Conservation (phyloP, 92 coral and sea anemone genomes). For the Scolanthus callimorphus region DNA sequence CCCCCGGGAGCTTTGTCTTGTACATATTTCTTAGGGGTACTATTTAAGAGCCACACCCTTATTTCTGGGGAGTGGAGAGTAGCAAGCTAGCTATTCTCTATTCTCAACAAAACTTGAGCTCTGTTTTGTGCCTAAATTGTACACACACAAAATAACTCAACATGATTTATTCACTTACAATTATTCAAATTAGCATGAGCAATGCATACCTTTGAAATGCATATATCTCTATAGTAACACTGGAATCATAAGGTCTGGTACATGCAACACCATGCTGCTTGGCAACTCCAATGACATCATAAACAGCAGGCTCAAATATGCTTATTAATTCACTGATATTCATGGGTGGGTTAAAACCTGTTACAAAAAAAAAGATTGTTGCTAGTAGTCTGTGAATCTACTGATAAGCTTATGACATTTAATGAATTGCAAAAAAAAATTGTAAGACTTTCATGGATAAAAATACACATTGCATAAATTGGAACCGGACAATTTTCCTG, state of each 20-base stretch:
- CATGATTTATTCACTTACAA: neutral
- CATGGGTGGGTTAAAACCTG: neutral
- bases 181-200: neutral
- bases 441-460: no score
- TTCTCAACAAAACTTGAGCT: no score
- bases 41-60: neutral
- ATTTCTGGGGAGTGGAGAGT: neutral
- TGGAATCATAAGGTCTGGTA: constrained; percentile 1
- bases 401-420: no score
- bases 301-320: constrained; percentile 45
- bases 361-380: no score
- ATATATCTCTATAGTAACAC: constrained; percentile 35
- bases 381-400: no score
- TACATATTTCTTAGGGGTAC: no score
- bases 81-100: no score
- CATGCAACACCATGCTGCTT: constrained; percentile 45
- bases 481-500: no score
- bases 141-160: neutral
- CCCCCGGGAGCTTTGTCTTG: no score
- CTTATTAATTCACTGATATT: constrained; percentile 18
- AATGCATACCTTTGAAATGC: constrained; percentile 56
- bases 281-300: constrained; percentile 26
- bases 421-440: no score
- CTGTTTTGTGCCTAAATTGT: no score
- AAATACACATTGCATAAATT: no score